These are phyloP conservation scores for Parambassis ranga DNA, from an alignment of 2,797 vertebrate species.

Conservation along the genomic window DNA sequence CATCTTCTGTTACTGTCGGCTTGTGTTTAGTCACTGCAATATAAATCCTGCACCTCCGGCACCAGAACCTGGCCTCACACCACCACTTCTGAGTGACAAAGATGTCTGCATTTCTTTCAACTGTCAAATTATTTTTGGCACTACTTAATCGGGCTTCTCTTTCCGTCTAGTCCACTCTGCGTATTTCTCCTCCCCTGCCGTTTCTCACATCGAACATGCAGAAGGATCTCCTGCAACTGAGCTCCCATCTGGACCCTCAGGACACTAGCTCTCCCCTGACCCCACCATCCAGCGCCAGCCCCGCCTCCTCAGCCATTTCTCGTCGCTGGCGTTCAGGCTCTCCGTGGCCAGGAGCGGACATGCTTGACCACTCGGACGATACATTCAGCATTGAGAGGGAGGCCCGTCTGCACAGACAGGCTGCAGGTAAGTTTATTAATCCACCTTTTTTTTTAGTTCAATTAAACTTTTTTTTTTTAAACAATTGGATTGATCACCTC, in stretches of 20 bases:
- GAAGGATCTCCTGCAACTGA: slow-evolving; percentile 89
- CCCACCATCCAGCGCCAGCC: slow-evolving; percentile 79
- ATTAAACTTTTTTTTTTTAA: not conserved
- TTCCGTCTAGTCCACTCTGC: slow-evolving; percentile 88
- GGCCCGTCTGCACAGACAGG: slow-evolving; percentile 94
- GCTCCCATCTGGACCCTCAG: slow-evolving; percentile 86
- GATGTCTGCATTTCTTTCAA: too few species aligned
- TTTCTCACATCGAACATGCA: slow-evolving; percentile 88
- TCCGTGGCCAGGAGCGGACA: slow-evolving; percentile 90
- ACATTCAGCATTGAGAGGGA: slow-evolving; percentile 96
- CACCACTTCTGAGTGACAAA: too few species aligned
- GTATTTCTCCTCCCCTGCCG: slow-evolving; percentile 94
- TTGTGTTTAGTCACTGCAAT: too few species aligned
- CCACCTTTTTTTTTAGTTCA: not conserved
- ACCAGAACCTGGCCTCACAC: too few species aligned
- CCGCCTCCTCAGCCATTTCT: slow-evolving; percentile 81
- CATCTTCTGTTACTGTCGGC: too few species aligned
- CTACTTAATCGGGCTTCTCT: not conserved
- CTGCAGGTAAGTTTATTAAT: slow-evolving; percentile 84
- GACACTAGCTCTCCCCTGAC: slow-evolving; percentile 85
- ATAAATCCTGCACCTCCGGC: too few species aligned
- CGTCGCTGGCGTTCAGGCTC: slow-evolving; percentile 93
- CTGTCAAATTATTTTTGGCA: too few species aligned
- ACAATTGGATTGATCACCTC: not conserved
- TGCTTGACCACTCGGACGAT: slow-evolving; percentile 90